Conservation (phyloP, 1,140 invertebrate species). For the Leptopilina clavipes region DNA sequence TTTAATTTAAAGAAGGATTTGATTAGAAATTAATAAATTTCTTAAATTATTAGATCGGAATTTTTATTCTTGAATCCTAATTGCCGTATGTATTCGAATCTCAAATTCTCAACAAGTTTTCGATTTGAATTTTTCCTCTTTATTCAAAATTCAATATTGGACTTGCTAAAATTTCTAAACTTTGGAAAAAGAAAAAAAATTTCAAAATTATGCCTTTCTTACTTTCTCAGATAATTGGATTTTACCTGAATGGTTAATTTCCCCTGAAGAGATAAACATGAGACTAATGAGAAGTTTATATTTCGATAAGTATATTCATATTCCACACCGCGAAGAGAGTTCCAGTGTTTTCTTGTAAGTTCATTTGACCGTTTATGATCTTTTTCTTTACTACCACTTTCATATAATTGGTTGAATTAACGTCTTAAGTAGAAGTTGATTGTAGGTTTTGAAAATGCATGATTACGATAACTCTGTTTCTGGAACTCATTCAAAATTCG, state of each 20-base stretch:
- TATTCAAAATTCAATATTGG: too few species aligned
- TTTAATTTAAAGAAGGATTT: too few species aligned
- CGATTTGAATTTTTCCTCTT: too few species aligned
- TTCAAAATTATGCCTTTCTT: too few species aligned
- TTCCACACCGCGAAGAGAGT: slow-evolving; percentile 7
- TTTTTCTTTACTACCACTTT: slow-evolving; percentile 21
- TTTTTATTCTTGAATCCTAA: too few species aligned
- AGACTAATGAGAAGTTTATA: neutral
- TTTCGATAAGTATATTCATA: neutral
- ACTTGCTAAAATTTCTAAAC: too few species aligned
- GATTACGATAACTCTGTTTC: slow-evolving; percentile 42
- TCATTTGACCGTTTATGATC: slow-evolving; percentile 31
- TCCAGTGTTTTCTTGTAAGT: neutral
- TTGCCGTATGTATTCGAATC: too few species aligned
- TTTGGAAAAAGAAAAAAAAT: too few species aligned
- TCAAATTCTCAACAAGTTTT: too few species aligned
- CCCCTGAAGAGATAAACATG: neutral
- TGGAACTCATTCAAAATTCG: slow-evolving; percentile 50
- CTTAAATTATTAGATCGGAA: too few species aligned
- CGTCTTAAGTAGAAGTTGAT: slow-evolving; percentile 53
- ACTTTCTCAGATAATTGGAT: neutral
- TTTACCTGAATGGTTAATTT: neutral
- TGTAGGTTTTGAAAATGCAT: slow-evolving; percentile 47
- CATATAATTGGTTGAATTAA: slow-evolving; percentile 44
- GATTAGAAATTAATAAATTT: too few species aligned